Evolutionary conservation across 2,888 invertebrate species (phyloP).

Genomic region (Agrotis exclamationis): DNA sequence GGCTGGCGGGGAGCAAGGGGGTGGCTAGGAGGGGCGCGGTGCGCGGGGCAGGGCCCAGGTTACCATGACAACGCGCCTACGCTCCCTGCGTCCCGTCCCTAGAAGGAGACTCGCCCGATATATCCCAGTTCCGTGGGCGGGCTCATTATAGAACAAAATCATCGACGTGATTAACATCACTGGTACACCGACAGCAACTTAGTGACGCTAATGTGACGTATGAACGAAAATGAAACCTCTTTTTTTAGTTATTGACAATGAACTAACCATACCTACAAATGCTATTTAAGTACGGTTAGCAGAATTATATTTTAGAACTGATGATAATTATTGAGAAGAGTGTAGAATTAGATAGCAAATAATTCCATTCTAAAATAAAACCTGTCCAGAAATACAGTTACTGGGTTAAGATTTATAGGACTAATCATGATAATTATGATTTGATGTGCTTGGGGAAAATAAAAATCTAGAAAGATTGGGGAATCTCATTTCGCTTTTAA

Average conservation of each 20-base stretch:
- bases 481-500: background rate
- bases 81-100: constrained; percentile 79
- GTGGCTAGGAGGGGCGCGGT: constrained; percentile 46
- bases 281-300: background rate
- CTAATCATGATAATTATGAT: background rate
- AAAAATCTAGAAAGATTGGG: background rate
- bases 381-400: background rate
- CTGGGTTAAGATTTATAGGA: too few relatives aligned
- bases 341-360: background rate
- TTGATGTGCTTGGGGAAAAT: background rate
- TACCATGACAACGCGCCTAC: constrained; percentile 88
- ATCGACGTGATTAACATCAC: constrained; percentile 76
- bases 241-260: constrained; percentile 25
- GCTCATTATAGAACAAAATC: constrained; percentile 80
- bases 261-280: constrained; percentile 1
- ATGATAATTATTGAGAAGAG: background rate
- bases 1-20: constrained; percentile 56
- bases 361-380: background rate
- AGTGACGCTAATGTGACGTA: constrained; percentile 52
- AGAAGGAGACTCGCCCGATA: constrained; percentile 76
- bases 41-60: constrained; percentile 70
- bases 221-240: constrained; percentile 25
- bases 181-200: constrained; percentile 57
- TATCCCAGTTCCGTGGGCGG: constrained; percentile 80
- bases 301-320: constrained; percentile 1